Percentiles rank a stretch among this genome's conserved stretches.
These are phyloP conservation scores for Poicephalus meyeri DNA, from an alignment of 2,113 vertebrate species.

Conservation along the genomic window DNA sequence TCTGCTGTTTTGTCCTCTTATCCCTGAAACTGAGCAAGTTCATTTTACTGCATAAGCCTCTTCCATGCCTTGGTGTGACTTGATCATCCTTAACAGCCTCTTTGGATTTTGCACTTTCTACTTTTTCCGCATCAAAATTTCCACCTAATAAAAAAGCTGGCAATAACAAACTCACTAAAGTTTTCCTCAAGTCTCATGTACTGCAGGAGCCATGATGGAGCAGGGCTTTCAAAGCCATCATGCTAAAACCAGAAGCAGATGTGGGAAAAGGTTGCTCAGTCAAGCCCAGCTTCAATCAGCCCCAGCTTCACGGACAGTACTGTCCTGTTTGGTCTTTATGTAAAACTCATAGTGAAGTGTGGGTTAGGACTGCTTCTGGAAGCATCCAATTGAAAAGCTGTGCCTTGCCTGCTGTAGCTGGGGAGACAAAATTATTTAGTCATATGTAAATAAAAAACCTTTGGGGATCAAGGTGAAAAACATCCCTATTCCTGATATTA, in stretches of 20 bases:
- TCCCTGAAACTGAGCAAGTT: neutral
- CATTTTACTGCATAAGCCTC: neutral
- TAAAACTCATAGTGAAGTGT: fast-evolving
- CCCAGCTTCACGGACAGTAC: neutral
- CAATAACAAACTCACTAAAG: neutral
- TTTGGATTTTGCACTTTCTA: fast-evolving
- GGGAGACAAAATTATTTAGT: neutral
- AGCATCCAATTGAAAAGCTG: neutral
- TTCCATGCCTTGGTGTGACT: neutral
- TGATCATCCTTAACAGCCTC: neutral
- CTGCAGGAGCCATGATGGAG: neutral
- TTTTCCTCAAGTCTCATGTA: neutral
- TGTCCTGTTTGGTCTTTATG: too few relatives aligned
- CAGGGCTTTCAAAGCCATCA: neutral
- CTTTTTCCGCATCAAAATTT: neutral
- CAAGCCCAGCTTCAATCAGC: neutral
- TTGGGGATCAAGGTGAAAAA: neutral
- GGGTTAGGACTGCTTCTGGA: too few relatives aligned
- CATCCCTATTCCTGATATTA: neutral
- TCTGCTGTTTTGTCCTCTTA: neutral
- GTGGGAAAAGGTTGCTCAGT: neutral
- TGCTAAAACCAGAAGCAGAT: neutral
- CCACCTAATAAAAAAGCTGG: neutral
- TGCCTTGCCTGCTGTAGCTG: neutral
- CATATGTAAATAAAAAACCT: neutral